Evolutionary conservation across 2,113 vertebrate genomes (phyloP).

Genomic region (Lamprologus callipterus): DNA sequence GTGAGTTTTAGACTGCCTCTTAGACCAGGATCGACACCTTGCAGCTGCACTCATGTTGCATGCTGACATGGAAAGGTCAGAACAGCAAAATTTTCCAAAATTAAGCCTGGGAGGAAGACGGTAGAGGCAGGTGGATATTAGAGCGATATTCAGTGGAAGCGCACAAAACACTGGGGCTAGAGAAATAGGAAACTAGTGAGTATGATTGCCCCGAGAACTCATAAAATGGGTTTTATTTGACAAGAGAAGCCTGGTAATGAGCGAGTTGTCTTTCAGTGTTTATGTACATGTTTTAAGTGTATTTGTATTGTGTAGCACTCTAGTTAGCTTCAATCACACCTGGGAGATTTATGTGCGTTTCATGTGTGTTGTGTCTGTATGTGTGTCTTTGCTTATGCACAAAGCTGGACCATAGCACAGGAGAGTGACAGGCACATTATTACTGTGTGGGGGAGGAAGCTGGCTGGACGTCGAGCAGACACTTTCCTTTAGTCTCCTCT

Average conservation of each 20-base stretch:
- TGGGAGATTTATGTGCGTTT: neutral
- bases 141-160: neutral
- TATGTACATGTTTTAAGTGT: neutral
- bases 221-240: neutral
- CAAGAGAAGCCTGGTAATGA: neutral
- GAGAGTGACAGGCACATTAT: neutral
- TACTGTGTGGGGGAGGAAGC: neutral
- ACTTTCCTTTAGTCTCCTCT: neutral
- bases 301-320: neutral
- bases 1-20: neutral
- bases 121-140: neutral
- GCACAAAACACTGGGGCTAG: neutral
- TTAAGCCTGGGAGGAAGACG: neutral
- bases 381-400: neutral
- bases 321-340: neutral
- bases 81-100: constrained; percentile 21
- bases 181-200: neutral
- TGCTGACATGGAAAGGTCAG: constrained; percentile 14
- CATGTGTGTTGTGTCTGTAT: neutral
- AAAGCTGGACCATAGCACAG: neutral
- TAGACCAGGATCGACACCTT: neutral
- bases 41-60: neutral
- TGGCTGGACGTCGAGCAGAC: neutral
- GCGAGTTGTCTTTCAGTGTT: neutral
- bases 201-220: neutral